Evolutionary conservation across 2,113 vertebrate genomes (phyloP).

Genomic region (Chrysochloris asiatica): DNA sequence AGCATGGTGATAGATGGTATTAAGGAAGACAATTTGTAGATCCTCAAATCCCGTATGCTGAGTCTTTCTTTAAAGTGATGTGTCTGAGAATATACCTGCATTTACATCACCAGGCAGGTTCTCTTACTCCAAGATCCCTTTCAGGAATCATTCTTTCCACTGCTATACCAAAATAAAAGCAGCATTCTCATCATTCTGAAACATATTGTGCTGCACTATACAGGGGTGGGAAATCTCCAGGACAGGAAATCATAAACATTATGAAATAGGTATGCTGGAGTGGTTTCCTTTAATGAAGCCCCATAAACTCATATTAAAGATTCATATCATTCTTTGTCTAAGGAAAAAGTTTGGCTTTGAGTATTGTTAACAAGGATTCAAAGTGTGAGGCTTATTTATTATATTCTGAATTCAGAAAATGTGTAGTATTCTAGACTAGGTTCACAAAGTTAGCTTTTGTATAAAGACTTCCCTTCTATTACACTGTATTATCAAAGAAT

Average conservation of each 20-base stretch:
- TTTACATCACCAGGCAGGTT: not conserved
- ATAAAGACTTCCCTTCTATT: not conserved
- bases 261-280: not conserved
- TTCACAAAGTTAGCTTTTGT: not conserved
- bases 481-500: not conserved
- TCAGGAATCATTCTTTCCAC: not conserved
- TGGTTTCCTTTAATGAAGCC: not conserved
- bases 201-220: not conserved
- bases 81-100: not conserved
- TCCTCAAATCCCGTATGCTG: not conserved
- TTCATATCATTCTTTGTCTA: not conserved
- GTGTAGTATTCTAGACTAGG: not conserved
- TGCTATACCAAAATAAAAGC: not conserved
- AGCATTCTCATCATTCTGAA: not conserved
- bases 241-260: not conserved
- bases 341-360: not conserved
- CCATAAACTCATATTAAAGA: not conserved
- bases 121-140: not conserved
- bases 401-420: not conserved
- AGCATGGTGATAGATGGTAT: too few relatives aligned
- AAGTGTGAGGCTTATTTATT: not conserved
- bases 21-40: too few relatives aligned
- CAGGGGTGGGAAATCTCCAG: not conserved
- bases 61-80: conserved; percentile 27
- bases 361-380: too few relatives aligned